Conservation (phyloP, 2,113 vertebrate species). For the Geococcyx californianus region DNA sequence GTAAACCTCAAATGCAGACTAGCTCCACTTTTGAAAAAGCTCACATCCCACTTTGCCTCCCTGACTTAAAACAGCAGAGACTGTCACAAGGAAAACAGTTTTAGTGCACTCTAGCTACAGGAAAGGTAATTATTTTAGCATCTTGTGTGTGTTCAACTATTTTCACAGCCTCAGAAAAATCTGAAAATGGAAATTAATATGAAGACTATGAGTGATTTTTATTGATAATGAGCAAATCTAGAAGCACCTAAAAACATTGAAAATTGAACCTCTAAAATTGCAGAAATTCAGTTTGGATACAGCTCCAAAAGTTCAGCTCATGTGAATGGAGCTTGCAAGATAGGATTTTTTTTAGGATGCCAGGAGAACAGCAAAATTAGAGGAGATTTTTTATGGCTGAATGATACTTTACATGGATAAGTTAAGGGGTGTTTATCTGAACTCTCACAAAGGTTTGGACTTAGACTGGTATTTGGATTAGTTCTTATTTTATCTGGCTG, state of each 20-base stretch:
- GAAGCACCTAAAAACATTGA: background rate
- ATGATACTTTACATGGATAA: background rate
- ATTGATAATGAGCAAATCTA: background rate
- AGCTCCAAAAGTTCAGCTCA: rapidly evolving
- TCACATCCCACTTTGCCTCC: background rate
- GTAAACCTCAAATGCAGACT: background rate
- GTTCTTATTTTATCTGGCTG: constrained; percentile 36
- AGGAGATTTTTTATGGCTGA: background rate
- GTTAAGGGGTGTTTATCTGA: background rate
- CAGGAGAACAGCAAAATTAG: background rate
- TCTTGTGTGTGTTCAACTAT: background rate
- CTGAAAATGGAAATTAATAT: background rate
- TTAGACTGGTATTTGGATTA: background rate
- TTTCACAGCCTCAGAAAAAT: background rate
- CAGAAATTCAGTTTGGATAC: background rate
- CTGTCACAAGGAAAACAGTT: background rate
- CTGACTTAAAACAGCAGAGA: background rate
- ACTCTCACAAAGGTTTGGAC: background rate
- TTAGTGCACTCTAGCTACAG: background rate
- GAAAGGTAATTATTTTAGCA: background rate
- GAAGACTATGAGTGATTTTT: background rate
- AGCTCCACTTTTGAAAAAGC: background rate
- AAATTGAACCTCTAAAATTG: background rate
- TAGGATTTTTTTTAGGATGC: background rate
- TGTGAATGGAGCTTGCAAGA: background rate